Evolutionary conservation across 1,140 invertebrate genomes (phyloP), one percentile per base, ranked within the genome.

Genomic region (Pseudomyrmex concolor): DNA sequence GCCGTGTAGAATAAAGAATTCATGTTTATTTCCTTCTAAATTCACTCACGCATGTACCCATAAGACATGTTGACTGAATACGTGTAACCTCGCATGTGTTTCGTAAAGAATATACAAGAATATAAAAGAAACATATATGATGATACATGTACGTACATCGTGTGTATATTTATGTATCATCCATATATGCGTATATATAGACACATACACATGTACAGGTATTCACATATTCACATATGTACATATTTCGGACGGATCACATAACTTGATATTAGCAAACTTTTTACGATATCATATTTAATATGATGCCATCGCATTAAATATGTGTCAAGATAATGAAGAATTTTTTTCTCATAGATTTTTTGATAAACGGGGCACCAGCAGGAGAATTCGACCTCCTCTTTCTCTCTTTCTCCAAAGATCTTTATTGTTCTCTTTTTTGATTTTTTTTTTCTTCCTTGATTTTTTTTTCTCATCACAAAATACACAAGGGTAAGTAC

Each of bases 401-500:
- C 57, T 8, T 55, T 73, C 43, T 8, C 34, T 48, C 15, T 45
- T 19, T 68, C 19, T 67, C 13, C n/a, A 15, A 2, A 25, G 68
- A 12, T n/a, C 67, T 66, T 60, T 60, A 10, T 57, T 48, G 15
- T 73, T n/a, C 34, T 48, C 13, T 25, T 19, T 68, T 67, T n/a
- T 22, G 68, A 12, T n/a, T 67, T 62, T 66, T 34, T 60, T 1
- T 17, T 55, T 34, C 4, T 34, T 19, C 17, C 70, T 51, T 51
- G 45, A 64, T 66, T 17, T 85, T 80, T 80, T 43, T 72, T n/a
- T 68, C 43, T 72, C 45, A 43, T 51, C 57, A 82, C 74, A 88
- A 77, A 86, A 87, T 80, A 89, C 84, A 92, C 84, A 92, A 90
- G 85, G 90, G 91, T 90, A 93, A 94, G 93, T 94, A 94, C 93